Evolutionary conservation across 64 coral and sea anemone species (phyloP).

Genomic region (Montipora foliosa): DNA sequence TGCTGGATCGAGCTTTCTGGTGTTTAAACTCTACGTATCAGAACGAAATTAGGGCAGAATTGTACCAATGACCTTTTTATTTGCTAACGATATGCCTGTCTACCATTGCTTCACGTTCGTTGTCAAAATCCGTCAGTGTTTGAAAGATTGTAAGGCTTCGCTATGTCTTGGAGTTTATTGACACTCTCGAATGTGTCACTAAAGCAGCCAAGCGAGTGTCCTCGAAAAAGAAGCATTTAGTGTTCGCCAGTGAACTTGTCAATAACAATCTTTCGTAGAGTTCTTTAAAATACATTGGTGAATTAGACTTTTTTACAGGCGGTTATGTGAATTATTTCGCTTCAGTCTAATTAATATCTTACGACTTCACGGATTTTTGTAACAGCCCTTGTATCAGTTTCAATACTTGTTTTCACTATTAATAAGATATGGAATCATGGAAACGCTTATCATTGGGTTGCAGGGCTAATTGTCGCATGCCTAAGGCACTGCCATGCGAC

Average conservation of each 20-base stretch:
- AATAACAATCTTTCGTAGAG: conserved; percentile 8
- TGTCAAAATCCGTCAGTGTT: neutral
- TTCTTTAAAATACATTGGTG: neutral
- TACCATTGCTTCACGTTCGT: neutral
- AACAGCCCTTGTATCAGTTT: neutral
- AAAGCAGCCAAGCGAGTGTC: neutral
- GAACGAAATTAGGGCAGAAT: neutral
- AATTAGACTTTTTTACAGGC: neutral
- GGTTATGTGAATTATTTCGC: neutral
- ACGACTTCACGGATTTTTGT: neutral
- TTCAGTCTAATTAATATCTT: neutral
- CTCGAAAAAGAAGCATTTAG: neutral
- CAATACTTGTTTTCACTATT: neutral
- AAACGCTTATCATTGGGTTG: conserved; percentile 9
- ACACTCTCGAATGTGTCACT: conserved; percentile 13
- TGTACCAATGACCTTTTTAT: neutral
- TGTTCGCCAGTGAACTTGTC: neutral
- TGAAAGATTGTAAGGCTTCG: neutral
- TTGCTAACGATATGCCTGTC: neutral
- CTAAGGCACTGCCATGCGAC: conserved; percentile 14
- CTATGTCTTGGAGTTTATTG: conserved; percentile 16
- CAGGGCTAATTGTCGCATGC: conserved; percentile 12
- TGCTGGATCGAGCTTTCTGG: neutral
- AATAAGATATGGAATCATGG: neutral
- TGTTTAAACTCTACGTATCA: neutral